Percentiles rank a stretch among this genome's conserved stretches.
These are phyloP conservation scores for Drosophila ezoana DNA, from an alignment of 2,888 invertebrate species.

Conservation along the genomic window DNA sequence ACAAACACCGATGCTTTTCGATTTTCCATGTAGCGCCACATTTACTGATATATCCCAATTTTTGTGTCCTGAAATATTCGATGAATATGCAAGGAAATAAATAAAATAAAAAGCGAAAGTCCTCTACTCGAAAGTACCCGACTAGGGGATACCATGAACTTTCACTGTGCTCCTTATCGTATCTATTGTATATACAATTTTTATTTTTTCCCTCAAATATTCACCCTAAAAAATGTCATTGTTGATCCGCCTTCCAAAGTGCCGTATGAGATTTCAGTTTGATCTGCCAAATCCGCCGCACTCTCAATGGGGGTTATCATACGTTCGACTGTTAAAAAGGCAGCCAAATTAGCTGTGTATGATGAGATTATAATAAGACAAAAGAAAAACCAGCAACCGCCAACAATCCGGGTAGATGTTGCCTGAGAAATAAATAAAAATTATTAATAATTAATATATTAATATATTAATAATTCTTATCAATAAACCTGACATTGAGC, in stretches of 20 bases:
- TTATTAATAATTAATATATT: too few species aligned
- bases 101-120: too few species aligned
- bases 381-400: constrained; percentile 99
- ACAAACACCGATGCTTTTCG: constrained; percentile 93
- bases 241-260: constrained; percentile 97
- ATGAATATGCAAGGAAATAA: too few species aligned
- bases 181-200: too few species aligned
- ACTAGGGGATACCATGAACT: too few species aligned
- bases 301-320: constrained; percentile 98
- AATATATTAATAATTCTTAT: too few species aligned
- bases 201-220: neutral
- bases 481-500: too few species aligned
- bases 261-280: constrained; percentile 97
- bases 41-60: constrained; percentile 95
- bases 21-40: constrained; percentile 98
- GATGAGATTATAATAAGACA: constrained; percentile 99
- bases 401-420: constrained; percentile 96
- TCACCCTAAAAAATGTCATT: constrained; percentile 97
- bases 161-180: too few species aligned
- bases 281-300: constrained; percentile 97
- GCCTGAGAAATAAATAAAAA: constrained; percentile 86
- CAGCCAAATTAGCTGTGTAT: constrained; percentile 97
- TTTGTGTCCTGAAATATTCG: constrained; percentile 89
- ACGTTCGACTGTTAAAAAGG: constrained; percentile 98
- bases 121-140: too few species aligned